Conservation (phyloP, 2,888 invertebrate genomes). For the Chalcis sispes region DNA sequence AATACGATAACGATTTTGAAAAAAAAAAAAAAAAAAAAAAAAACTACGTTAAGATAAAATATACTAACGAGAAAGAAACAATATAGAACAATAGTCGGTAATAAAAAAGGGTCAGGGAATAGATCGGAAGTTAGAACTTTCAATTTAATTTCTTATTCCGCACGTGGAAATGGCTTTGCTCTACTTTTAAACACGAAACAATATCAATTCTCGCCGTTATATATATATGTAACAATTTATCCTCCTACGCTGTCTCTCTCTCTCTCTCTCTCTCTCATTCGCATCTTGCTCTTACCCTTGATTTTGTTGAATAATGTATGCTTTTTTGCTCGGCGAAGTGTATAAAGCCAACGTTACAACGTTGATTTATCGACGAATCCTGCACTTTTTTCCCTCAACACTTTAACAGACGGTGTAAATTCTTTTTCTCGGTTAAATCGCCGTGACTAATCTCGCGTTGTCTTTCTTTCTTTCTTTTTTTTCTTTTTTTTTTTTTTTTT, state of each 20-base stretch:
- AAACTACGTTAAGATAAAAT: no score
- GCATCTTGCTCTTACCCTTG: constrained; percentile 40
- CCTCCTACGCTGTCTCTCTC: background rate
- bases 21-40: no score
- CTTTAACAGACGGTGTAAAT: no score
- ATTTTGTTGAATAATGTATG: constrained; percentile 69
- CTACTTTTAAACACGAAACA: constrained; percentile 5
- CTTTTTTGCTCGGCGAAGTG: constrained; percentile 26
- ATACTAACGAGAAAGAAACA: no score
- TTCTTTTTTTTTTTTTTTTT: no score
- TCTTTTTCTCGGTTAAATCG: no score
- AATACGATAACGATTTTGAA: background rate
- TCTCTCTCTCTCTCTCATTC: no score
- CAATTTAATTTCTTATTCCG: background rate
- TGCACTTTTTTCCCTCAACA: background rate
- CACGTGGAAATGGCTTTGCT: background rate
- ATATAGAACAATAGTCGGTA: no score
- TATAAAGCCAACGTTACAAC: background rate
- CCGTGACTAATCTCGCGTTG: no score
- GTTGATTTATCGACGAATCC: background rate
- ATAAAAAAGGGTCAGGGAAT: background rate
- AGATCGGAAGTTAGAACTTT: background rate
- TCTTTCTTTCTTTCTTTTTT: no score
- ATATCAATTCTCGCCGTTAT: constrained; percentile 22
- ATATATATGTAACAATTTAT: background rate